Evolutionary conservation across 2,888 invertebrate genomes (phyloP).

Genomic region (Notocelia uddmanniana): DNA sequence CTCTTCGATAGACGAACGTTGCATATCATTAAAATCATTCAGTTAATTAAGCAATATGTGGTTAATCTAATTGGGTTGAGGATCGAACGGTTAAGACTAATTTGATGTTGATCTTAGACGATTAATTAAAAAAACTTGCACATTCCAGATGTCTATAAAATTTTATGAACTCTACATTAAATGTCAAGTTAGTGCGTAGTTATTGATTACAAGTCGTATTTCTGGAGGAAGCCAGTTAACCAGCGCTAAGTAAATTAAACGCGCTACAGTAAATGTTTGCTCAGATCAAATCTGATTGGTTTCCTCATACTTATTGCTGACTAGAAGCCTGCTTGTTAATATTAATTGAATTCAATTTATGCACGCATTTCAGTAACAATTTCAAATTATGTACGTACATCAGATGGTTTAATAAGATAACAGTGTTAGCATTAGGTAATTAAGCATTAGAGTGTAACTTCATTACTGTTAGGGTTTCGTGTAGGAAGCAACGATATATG

Average conservation of each 20-base stretch:
- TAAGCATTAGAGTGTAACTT: constrained; percentile 19
- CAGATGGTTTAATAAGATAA: constrained; percentile 66
- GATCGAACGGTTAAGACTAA: background rate
- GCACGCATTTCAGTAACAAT: constrained; percentile 46
- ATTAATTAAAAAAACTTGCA: background rate
- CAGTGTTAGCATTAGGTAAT: constrained; percentile 35
- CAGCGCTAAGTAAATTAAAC: constrained; percentile 39
- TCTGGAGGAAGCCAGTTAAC: constrained; percentile 20
- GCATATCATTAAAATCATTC: background rate
- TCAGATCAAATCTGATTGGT: constrained; percentile 33
- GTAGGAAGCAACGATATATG: background rate
- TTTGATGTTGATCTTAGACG: background rate
- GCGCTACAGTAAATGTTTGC: constrained; percentile 18
- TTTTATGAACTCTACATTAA: background rate
- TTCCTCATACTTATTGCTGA: constrained; percentile 37
- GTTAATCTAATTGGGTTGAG: background rate
- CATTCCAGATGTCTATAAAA: background rate
- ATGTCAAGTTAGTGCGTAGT: background rate
- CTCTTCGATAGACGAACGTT: background rate
- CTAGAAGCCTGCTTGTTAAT: constrained; percentile 36
- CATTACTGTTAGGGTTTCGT: constrained; percentile 6
- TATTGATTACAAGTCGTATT: constrained; percentile 16
- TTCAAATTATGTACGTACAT: constrained; percentile 48
- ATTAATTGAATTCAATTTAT: constrained; percentile 44
- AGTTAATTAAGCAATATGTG: background rate